These are phyloP conservation scores for Elgaria multicarinata DNA, from an alignment of 2,113 vertebrate genomes.

Conservation along the genomic window DNA sequence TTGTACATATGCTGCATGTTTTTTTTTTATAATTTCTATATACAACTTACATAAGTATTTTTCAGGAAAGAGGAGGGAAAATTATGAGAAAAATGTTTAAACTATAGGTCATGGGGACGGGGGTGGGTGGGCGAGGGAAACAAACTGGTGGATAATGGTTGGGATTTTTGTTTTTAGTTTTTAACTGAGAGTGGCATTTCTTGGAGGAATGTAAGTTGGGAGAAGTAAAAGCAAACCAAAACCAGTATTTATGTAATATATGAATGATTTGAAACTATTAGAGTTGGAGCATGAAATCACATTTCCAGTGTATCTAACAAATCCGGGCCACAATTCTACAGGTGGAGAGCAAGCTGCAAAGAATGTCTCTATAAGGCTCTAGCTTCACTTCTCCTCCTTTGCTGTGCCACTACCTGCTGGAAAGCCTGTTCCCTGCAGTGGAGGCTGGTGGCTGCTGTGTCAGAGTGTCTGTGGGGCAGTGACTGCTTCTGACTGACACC, in stretches of 20 bases:
- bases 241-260: slow-evolving; percentile 63
- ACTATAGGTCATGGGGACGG: slow-evolving; percentile 55
- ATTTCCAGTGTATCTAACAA: slow-evolving; percentile 64
- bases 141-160: slow-evolving; percentile 61
- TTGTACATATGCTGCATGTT: slow-evolving; percentile 87
- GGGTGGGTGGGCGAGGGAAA: slow-evolving; percentile 41
- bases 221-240: slow-evolving; percentile 49
- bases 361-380: neutral
- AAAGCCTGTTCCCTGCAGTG: neutral
- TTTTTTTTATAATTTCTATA: slow-evolving; percentile 80
- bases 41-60: slow-evolving; percentile 77
- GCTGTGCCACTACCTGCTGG: neutral
- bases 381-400: neutral
- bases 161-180: neutral
- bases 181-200: slow-evolving; percentile 71
- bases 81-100: slow-evolving; percentile 63
- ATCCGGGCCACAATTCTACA: slow-evolving; percentile 12
- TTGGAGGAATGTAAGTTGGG: slow-evolving; percentile 76
- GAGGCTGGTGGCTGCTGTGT: too few species aligned
- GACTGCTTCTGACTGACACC: too few species aligned
- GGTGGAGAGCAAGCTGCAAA: too few species aligned
- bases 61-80: slow-evolving; percentile 75
- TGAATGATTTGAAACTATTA: slow-evolving; percentile 63
- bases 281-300: slow-evolving; percentile 63
- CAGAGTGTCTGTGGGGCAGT: too few species aligned